These are phyloP conservation scores for Eurytoma californica DNA, from an alignment of 2,888 invertebrate genomes.

Conservation along the genomic window DNA sequence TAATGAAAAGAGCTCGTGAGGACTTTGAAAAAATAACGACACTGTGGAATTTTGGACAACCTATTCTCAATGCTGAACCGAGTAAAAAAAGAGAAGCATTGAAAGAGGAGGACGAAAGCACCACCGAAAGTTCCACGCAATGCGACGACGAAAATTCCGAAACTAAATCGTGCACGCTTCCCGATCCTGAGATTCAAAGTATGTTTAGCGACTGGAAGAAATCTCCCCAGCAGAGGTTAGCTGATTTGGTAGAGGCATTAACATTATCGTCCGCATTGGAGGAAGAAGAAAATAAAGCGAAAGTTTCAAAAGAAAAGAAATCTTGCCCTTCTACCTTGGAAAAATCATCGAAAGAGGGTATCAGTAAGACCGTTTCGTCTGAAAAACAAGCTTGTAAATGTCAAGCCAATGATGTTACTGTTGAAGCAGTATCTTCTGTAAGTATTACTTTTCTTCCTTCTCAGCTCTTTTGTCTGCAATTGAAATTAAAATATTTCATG, in stretches of 20 bases:
- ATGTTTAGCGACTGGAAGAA: constrained; percentile 66
- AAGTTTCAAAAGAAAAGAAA: constrained; percentile 54
- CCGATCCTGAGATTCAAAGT: constrained; percentile 61
- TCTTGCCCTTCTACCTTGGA: constrained; percentile 45
- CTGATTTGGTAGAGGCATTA: constrained; percentile 64
- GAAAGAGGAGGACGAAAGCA: constrained; percentile 42
- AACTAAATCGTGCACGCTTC: constrained; percentile 40
- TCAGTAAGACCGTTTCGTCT: constrained; percentile 46
- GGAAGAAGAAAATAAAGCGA: constrained; percentile 7
- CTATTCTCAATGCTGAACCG: constrained; percentile 44
- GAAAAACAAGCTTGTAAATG: constrained; percentile 49
- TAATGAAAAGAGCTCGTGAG: constrained; percentile 65
- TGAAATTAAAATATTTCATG: neutral
- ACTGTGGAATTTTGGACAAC: constrained; percentile 60
- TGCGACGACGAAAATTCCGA: constrained; percentile 25
- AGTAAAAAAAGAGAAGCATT: constrained; percentile 33
- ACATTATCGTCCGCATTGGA: constrained; percentile 52
- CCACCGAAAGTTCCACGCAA: constrained; percentile 25
- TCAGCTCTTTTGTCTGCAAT: neutral
- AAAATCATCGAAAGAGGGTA: constrained; percentile 44
- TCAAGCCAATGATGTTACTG: constrained; percentile 10
- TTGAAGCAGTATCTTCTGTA: constrained; percentile 25
- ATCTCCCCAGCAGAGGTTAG: constrained; percentile 65
- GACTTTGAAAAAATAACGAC: constrained; percentile 66
- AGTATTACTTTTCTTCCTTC: constrained; percentile 6